These are phyloP conservation scores for Danio albolineatus DNA, from an alignment of 2,797 vertebrate species.

Conservation along the genomic window DNA sequence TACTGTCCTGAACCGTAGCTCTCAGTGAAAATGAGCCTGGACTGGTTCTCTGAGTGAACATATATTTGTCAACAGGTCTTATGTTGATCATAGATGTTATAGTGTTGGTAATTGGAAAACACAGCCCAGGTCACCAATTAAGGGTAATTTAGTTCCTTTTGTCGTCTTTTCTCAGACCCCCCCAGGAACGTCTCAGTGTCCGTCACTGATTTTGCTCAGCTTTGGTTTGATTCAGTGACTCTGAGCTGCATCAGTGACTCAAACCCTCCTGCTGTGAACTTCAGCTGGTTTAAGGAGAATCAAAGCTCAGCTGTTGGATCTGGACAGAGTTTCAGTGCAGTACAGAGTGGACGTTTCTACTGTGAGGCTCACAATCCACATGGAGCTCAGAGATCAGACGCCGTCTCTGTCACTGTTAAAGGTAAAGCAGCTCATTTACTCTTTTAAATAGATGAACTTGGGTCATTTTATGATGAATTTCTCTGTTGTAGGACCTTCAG, in stretches of 20 bases:
- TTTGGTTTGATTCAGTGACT: slow-evolving; percentile 3
- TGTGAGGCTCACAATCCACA: neutral
- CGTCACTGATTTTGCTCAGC: too few species aligned
- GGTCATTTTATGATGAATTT: neutral
- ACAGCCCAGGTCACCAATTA: too few species aligned
- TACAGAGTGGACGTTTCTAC: slow-evolving; percentile 1
- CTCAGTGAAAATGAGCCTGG: too few species aligned
- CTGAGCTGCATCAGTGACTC: slow-evolving; percentile 39
- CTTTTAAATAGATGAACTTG: neutral
- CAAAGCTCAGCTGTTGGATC: slow-evolving; percentile 5
- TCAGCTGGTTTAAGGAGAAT: slow-evolving; percentile 28
- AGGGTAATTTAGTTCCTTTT: too few species aligned
- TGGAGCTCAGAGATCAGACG: neutral
- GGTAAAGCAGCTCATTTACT: neutral
- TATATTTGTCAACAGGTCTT: too few species aligned
- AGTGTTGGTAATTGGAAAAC: too few species aligned
- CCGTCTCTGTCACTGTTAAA: neutral
- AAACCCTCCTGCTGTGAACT: slow-evolving; percentile 10
- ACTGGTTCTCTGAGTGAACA: too few species aligned
- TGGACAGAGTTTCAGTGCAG: slow-evolving; percentile 13
- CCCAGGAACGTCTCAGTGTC: too few species aligned
- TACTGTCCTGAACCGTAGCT: too few species aligned
- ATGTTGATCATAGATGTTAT: too few species aligned
- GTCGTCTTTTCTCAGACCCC: too few species aligned
- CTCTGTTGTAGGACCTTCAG: neutral